A percentile compares a stretch with the other conserved stretches of the same genome.
These are phyloP conservation scores for Dolichallabes microphthalmus DNA, from an alignment of 2,113 vertebrate genomes.

Conservation along the genomic window DNA sequence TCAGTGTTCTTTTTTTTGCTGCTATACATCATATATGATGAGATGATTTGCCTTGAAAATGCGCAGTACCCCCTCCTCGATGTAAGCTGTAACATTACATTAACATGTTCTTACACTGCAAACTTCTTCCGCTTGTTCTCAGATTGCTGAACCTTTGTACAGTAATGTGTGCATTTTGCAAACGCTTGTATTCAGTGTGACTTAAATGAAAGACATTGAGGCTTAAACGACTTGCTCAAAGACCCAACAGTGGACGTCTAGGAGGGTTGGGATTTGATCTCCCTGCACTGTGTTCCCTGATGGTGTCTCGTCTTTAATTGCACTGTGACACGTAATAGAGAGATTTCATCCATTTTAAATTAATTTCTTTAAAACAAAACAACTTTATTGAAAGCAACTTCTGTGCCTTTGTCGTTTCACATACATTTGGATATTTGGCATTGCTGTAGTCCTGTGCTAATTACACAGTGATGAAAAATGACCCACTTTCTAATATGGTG, in stretches of 20 bases:
- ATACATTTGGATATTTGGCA: neutral
- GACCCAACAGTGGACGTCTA: neutral
- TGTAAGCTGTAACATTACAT: slow-evolving; percentile 36
- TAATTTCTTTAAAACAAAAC: neutral
- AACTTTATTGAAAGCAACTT: slow-evolving; percentile 51
- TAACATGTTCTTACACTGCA: slow-evolving; percentile 42
- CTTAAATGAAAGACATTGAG: neutral
- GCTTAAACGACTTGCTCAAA: neutral
- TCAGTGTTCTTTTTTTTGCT: slow-evolving; percentile 78
- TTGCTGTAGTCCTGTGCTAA: neutral
- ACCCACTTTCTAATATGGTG: neutral
- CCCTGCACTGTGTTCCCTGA: neutral
- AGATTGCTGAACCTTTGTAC: slow-evolving; percentile 5
- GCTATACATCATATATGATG: slow-evolving; percentile 75
- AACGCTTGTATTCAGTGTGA: neutral
- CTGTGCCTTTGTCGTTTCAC: slow-evolving; percentile 63
- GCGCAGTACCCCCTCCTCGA: slow-evolving; percentile 69
- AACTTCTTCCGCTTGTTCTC: slow-evolving; percentile 30
- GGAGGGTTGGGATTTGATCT: neutral
- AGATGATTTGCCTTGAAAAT: slow-evolving; percentile 76
- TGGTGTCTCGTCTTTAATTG: slow-evolving; percentile 48
- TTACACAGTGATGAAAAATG: neutral
- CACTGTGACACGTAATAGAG: slow-evolving; percentile 55
- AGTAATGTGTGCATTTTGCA: neutral
- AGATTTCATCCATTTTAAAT: slow-evolving; percentile 8